A percentile compares a stretch with the other conserved stretches of the same genome.
Evolutionary conservation across 2,113 vertebrate species (phyloP).

Genomic region (Tragelaphus strepsiceros): DNA sequence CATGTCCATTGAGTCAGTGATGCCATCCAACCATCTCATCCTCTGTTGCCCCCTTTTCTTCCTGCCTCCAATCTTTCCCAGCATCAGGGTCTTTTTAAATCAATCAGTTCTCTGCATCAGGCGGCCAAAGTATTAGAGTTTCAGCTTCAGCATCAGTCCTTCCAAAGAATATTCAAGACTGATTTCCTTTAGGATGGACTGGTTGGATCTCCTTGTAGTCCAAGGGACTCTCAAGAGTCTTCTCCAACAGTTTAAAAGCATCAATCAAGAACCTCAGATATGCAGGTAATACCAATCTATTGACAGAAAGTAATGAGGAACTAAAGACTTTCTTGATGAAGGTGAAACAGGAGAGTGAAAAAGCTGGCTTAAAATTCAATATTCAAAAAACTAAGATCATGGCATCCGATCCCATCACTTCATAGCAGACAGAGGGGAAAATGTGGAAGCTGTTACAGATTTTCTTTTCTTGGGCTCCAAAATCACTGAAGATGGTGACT

Average conservation of each 20-base stretch:
- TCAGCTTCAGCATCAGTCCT: not conserved
- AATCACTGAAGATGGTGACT: not conserved
- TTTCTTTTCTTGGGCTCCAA: not conserved
- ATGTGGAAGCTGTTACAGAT: not conserved
- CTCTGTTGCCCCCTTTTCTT: not conserved
- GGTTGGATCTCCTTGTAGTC: not conserved
- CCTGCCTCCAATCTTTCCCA: not conserved
- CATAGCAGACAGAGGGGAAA: not conserved
- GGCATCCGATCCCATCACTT: not conserved
- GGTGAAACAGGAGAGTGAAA: not conserved
- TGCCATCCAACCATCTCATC: not conserved
- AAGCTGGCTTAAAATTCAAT: not conserved
- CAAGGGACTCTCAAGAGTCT: not conserved
- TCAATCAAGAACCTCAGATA: not conserved
- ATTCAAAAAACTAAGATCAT: not conserved
- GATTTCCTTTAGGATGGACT: not conserved
- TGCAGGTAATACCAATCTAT: not conserved
- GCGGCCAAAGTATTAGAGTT: not conserved
- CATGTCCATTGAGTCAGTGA: not conserved
- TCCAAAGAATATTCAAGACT: not conserved
- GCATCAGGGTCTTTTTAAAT: not conserved
- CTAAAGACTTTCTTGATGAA: not conserved
- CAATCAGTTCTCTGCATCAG: not conserved
- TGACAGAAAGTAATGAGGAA: not conserved
- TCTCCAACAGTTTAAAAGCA: not conserved